Evolutionary conservation across 2,888 invertebrate genomes (phyloP).

Genomic region (Monochamus alternatus): DNA sequence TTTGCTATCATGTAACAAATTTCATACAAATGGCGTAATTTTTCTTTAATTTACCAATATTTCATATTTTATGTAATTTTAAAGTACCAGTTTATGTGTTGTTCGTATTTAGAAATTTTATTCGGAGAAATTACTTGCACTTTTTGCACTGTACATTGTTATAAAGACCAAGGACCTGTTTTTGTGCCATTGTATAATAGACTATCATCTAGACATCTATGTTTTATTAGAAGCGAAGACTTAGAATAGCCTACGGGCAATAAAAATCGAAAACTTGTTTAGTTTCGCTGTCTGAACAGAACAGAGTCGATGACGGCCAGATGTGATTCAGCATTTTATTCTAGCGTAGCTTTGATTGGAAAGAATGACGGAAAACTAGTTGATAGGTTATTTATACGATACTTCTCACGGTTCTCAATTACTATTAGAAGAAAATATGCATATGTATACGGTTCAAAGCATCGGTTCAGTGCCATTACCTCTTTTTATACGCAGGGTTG

Average conservation of each 20-base stretch:
- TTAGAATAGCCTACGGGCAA: background rate
- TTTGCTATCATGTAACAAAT: too few relatives aligned
- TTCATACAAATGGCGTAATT: too few relatives aligned
- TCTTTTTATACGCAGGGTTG: too few relatives aligned
- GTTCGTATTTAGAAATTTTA: too few relatives aligned
- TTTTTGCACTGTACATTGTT: background rate
- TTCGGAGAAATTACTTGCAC: too few relatives aligned
- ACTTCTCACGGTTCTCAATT: constrained; percentile 7
- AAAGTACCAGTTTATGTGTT: too few relatives aligned
- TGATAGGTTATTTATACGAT: constrained; percentile 1
- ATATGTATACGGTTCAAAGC: background rate
- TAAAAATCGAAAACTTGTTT: background rate
- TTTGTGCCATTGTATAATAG: background rate
- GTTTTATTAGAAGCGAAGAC: background rate
- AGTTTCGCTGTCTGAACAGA: background rate
- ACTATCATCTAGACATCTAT: too few relatives aligned
- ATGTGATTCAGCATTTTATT: constrained; percentile 2
- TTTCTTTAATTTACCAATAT: too few relatives aligned
- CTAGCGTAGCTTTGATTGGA: background rate
- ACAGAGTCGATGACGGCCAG: background rate
- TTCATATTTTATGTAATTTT: too few relatives aligned
- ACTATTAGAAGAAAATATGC: background rate
- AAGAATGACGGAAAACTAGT: background rate
- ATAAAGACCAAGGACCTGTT: background rate
- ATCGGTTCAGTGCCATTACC: background rate